Evolutionary conservation across 2,113 vertebrate species (phyloP).

Genomic region (Orientallactaga bullata): DNA sequence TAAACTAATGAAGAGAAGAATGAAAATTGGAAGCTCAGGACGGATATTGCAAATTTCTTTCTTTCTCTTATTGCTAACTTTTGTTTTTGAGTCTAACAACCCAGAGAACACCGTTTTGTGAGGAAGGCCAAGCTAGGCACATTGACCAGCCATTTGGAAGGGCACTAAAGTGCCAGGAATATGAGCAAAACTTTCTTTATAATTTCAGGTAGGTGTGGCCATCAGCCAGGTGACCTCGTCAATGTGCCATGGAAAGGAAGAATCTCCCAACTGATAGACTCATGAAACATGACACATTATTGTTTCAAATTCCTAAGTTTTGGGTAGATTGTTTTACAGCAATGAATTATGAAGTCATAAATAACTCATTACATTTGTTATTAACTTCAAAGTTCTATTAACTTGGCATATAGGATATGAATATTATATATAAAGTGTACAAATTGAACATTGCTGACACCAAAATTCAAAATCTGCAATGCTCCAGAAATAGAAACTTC

Average conservation of each 20-base stretch:
- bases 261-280: not conserved
- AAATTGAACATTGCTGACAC: not conserved
- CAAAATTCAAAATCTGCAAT: not conserved
- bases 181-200: not conserved
- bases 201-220: not conserved
- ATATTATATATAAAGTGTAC: not conserved
- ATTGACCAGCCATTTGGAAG: fast-evolving
- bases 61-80: not conserved
- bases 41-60: not conserved
- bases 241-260: not conserved
- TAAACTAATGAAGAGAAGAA: conserved; percentile 48
- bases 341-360: not conserved
- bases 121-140: not conserved
- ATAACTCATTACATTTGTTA: conserved; percentile 12
- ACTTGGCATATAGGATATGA: not conserved
- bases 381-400: conserved; percentile 1
- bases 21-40: conserved; percentile 33
- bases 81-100: not conserved
- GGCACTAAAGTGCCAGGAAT: not conserved
- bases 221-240: not conserved
- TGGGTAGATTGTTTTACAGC: not conserved
- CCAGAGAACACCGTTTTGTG: not conserved
- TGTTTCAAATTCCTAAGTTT: conserved; percentile 23
- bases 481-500: not conserved
- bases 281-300: not conserved